A percentile compares a stretch with the other conserved stretches of the same genome.
phyloP scores from a whole-genome alignment of 2,888 invertebrate genomes.

The Cephus pygmeus region DNA sequence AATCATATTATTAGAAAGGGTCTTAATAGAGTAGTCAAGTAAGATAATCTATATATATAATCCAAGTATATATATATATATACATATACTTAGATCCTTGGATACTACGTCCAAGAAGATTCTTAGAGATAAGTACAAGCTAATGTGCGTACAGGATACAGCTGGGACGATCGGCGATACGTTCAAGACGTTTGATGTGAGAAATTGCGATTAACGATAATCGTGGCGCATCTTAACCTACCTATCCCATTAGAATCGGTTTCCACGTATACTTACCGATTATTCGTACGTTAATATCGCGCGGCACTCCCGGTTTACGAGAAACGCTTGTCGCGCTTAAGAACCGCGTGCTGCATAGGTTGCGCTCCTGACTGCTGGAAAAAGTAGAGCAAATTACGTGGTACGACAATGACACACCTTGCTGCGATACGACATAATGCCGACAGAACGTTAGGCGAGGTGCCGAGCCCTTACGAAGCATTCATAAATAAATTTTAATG shows the following conservation, averaged over 20 bases:
- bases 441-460: conserved; percentile 30
- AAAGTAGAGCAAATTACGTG: conserved; percentile 52
- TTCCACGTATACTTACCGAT: not conserved
- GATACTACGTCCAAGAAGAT: not conserved
- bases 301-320: conserved; percentile 33
- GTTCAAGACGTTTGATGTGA: not conserved
- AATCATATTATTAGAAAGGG: not conserved
- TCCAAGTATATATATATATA: no score
- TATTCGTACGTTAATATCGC: not conserved
- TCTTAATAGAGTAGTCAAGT: not conserved
- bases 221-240: not conserved
- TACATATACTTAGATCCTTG: no score
- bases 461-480: conserved; percentile 57
- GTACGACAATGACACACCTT: conserved; percentile 52
- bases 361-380: conserved; percentile 20
- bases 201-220: not conserved
- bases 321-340: conserved; percentile 28
- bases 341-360: conserved; percentile 17
- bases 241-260: not conserved
- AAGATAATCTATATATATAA: not conserved
- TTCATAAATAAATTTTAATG: conserved; percentile 62
- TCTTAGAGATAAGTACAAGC: not conserved
- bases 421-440: conserved; percentile 18
- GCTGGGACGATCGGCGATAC: not conserved
- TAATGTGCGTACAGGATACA: not conserved